phyloP scores from a whole-genome alignment of 1,140 invertebrate species.

The Apis laboriosa region DNA sequence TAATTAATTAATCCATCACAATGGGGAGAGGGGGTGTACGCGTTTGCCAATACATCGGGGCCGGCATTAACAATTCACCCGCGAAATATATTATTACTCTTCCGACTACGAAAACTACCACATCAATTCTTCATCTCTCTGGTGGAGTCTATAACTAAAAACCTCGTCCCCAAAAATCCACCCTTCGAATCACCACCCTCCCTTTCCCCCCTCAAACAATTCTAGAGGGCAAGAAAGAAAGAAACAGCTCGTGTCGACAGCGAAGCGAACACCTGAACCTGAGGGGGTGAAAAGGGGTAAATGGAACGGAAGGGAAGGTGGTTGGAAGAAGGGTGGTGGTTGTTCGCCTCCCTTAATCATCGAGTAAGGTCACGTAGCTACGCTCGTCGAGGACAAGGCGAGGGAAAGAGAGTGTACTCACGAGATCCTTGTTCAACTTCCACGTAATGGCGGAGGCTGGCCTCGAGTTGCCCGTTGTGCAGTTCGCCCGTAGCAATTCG shows the following conservation, averaged over 20 bases:
- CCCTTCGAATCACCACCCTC: neutral
- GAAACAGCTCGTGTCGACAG: slow-evolving; percentile 1
- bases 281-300: slow-evolving; percentile 6
- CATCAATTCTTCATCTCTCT: too few species aligned
- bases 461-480: slow-evolving; percentile 87
- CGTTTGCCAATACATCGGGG: too few species aligned
- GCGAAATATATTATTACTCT: neutral
- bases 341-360: slow-evolving; percentile 67
- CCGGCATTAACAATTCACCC: slow-evolving; percentile 28
- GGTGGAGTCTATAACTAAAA: too few species aligned
- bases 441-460: slow-evolving; percentile 90
- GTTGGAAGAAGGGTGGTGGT: slow-evolving; percentile 27
- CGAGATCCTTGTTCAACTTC: slow-evolving; percentile 90
- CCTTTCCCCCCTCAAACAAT: neutral
- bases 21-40: slow-evolving; percentile 6
- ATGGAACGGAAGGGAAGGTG: slow-evolving; percentile 51
- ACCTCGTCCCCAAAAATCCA: neutral
- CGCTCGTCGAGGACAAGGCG: slow-evolving; percentile 31
- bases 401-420: slow-evolving; percentile 78
- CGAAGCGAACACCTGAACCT: neutral
- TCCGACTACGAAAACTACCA: too few species aligned
- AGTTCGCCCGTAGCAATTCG: slow-evolving; percentile 88
- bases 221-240: neutral
- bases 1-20: slow-evolving; percentile 44
- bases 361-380: slow-evolving; percentile 72